phyloP scores from a whole-genome alignment of 2,797 vertebrate species.

The Cryptoprocta ferox region DNA sequence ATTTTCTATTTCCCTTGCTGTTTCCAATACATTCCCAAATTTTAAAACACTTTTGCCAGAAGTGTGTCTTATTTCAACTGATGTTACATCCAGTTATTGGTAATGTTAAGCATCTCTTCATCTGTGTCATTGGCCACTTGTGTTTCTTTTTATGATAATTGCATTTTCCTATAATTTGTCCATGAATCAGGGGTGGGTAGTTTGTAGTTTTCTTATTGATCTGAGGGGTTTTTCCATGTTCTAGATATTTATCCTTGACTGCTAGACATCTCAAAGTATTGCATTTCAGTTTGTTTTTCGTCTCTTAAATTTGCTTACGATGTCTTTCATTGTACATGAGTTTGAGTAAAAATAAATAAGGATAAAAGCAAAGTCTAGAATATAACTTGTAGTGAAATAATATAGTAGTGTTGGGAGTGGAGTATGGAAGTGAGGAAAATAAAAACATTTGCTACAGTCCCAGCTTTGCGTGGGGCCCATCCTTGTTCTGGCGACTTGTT shows the following conservation, averaged over 20 bases:
- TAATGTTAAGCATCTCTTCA: not conserved
- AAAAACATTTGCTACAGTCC: not conserved
- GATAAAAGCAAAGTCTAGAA: not conserved
- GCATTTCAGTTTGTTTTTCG: not conserved
- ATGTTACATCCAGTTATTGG: not conserved
- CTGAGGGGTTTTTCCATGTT: not conserved
- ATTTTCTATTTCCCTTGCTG: not conserved
- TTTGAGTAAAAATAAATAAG: not conserved
- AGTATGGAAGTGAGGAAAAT: not conserved
- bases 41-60: not conserved
- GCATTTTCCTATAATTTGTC: not conserved
- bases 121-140: not conserved
- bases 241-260: not conserved
- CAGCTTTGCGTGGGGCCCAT: not conserved
- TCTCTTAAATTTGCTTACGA: not conserved
- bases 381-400: not conserved
- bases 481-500: not conserved
- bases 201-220: slow-evolving; percentile 47
- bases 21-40: not conserved
- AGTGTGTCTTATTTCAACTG: not conserved
- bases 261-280: not conserved
- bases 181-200: not conserved
- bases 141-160: not conserved
- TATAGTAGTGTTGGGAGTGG: not conserved
- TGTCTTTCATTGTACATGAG: not conserved